phyloP scores from a whole-genome alignment of 2,888 invertebrate genomes.

The Cylloceria caligata region DNA sequence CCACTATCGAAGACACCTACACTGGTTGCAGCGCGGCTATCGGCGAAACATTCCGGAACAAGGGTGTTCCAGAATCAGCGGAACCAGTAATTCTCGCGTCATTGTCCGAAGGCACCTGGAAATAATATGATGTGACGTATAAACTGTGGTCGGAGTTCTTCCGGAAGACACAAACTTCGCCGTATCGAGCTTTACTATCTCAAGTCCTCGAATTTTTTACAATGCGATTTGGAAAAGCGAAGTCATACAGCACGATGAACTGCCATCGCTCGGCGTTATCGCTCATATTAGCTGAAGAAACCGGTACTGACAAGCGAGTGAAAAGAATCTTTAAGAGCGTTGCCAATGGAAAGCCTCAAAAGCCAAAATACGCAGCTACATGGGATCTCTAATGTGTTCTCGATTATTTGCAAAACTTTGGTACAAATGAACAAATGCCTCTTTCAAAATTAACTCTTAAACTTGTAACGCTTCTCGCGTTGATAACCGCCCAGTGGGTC shows the following conservation, averaged over 20 bases:
- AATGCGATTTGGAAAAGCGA: neutral
- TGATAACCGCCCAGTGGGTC: slow-evolving; percentile 63
- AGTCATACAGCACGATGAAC: slow-evolving; percentile 8
- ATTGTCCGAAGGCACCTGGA: slow-evolving; percentile 28
- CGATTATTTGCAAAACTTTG: slow-evolving; percentile 47
- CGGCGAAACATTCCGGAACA: slow-evolving; percentile 22
- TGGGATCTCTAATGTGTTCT: slow-evolving; percentile 69
- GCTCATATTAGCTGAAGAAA: neutral
- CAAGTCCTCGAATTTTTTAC: slow-evolving; percentile 5
- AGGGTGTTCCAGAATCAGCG: neutral
- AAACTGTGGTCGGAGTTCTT: slow-evolving; percentile 39
- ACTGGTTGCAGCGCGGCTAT: slow-evolving; percentile 56
- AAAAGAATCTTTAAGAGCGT: slow-evolving; percentile 4
- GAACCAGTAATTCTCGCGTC: slow-evolving; percentile 33
- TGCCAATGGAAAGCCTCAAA: neutral
- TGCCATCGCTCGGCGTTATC: slow-evolving; percentile 17
- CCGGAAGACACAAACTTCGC: neutral
- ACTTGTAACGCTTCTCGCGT: slow-evolving; percentile 55
- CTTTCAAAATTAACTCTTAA: slow-evolving; percentile 58
- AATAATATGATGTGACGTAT: slow-evolving; percentile 36
- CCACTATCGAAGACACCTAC: slow-evolving; percentile 42
- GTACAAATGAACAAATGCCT: slow-evolving; percentile 33
- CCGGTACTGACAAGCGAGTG: neutral
- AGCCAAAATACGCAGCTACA: slow-evolving; percentile 65
- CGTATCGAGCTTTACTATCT: slow-evolving; percentile 9